These are phyloP conservation scores for Ganaspis sp. DNA, from an alignment of 1,140 invertebrate genomes.

Conservation along the genomic window DNA sequence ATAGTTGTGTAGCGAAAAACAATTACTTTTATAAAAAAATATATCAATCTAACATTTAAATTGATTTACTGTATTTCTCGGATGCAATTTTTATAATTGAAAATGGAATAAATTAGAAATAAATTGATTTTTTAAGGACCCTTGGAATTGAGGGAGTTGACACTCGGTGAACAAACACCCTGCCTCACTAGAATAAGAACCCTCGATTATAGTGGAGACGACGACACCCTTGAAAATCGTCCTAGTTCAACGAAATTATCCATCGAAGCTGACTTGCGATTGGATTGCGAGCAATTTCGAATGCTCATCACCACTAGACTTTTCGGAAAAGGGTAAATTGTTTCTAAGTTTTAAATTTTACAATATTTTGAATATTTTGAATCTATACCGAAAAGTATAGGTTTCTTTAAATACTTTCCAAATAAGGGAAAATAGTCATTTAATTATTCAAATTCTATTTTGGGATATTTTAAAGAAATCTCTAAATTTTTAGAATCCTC, in stretches of 20 bases:
- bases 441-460: too few relatives aligned
- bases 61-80: not conserved
- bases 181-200: slow-evolving; percentile 69
- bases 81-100: slow-evolving; percentile 12
- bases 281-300: slow-evolving; percentile 77
- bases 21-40: too few relatives aligned
- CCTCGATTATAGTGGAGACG: slow-evolving; percentile 66
- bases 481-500: too few relatives aligned
- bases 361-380: not conserved
- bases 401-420: too few relatives aligned
- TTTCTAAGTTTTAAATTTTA: not conserved
- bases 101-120: slow-evolving; percentile 28
- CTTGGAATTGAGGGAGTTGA: slow-evolving; percentile 70
- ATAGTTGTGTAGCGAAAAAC: too few relatives aligned
- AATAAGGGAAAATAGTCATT: too few relatives aligned
- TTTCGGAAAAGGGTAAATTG: slow-evolving; percentile 75
- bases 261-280: slow-evolving; percentile 74
- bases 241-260: slow-evolving; percentile 70
- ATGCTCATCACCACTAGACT: slow-evolving; percentile 76
- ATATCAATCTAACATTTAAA: not conserved
- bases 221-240: slow-evolving; percentile 49
- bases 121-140: slow-evolving; percentile 55
- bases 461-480: too few relatives aligned
- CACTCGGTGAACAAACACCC: slow-evolving; percentile 73
- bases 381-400: not conserved